Evolutionary conservation across 2,113 vertebrate species (phyloP).

Genomic region (Donacobius atricapilla): DNA sequence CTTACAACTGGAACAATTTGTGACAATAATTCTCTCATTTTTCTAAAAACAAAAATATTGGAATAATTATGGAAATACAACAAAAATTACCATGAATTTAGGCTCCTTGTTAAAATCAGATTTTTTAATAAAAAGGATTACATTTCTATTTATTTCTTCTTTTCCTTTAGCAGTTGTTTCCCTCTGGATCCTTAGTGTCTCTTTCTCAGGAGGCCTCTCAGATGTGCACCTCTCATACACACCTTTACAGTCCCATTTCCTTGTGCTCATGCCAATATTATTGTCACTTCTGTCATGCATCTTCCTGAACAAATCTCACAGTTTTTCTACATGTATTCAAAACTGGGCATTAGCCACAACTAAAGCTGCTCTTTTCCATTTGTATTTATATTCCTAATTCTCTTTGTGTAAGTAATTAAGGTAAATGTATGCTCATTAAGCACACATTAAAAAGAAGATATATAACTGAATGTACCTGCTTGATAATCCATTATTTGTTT

Average conservation of each 20-base stretch:
- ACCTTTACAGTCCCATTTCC: not conserved
- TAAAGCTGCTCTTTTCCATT: not conserved
- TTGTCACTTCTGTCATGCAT: not conserved
- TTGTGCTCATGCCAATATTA: not conserved
- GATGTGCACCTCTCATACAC: not conserved
- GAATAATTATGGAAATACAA: not conserved
- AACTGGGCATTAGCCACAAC: not conserved
- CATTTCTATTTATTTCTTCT: not conserved
- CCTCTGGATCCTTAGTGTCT: not conserved
- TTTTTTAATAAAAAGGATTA: not conserved
- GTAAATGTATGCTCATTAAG: not conserved
- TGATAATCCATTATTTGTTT: not conserved
- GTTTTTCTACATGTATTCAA: not conserved
- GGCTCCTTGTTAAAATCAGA: not conserved
- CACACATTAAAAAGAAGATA: not conserved
- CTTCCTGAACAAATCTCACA: not conserved
- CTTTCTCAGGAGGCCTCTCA: not conserved
- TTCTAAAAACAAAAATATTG: not conserved
- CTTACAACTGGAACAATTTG: not conserved
- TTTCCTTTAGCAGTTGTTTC: not conserved
- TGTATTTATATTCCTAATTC: not conserved
- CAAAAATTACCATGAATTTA: not conserved
- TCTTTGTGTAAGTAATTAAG: not conserved
- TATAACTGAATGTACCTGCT: not conserved
- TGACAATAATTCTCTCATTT: not conserved